A percentile compares a stretch with the other conserved stretches of the same genome.
Evolutionary conservation across 2,113 vertebrate genomes (phyloP).

Genomic region (Neolamprologus longior): DNA sequence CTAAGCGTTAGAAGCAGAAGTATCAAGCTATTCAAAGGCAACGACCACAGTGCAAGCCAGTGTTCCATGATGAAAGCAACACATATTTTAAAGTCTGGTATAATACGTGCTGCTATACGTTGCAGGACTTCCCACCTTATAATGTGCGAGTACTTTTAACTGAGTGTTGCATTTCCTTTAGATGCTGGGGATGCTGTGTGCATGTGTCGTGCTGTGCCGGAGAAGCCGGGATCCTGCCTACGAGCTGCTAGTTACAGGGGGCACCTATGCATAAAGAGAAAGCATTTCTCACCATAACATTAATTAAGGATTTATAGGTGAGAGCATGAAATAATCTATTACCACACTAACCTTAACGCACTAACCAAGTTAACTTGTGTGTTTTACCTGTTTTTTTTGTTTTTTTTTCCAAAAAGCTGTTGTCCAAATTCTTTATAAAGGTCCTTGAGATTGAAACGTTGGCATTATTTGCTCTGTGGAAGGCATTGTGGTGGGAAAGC

Average conservation of each 20-base stretch:
- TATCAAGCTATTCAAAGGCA: neutral
- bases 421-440: slow-evolving; percentile 17
- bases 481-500: neutral
- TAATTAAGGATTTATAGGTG: slow-evolving; percentile 36
- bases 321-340: slow-evolving; percentile 36
- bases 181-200: slow-evolving; percentile 94
- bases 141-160: neutral
- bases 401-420: slow-evolving; percentile 13
- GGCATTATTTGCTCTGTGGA: neutral
- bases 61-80: neutral
- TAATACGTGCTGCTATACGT: neutral
- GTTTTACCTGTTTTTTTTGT: neutral
- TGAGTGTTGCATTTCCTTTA: slow-evolving; percentile 15
- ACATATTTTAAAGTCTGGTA: neutral
- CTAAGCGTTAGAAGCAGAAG: neutral
- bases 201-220: slow-evolving; percentile 85
- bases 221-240: slow-evolving; percentile 88
- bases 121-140: neutral
- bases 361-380: slow-evolving; percentile 1
- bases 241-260: slow-evolving; percentile 85
- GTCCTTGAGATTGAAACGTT: neutral
- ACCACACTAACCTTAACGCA: slow-evolving; percentile 4
- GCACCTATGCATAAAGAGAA: slow-evolving; percentile 79
- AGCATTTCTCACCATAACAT: neutral
- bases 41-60: neutral